Evolutionary conservation across 2,113 vertebrate species (phyloP).

Genomic region (Chloropsis cyanopogon): DNA sequence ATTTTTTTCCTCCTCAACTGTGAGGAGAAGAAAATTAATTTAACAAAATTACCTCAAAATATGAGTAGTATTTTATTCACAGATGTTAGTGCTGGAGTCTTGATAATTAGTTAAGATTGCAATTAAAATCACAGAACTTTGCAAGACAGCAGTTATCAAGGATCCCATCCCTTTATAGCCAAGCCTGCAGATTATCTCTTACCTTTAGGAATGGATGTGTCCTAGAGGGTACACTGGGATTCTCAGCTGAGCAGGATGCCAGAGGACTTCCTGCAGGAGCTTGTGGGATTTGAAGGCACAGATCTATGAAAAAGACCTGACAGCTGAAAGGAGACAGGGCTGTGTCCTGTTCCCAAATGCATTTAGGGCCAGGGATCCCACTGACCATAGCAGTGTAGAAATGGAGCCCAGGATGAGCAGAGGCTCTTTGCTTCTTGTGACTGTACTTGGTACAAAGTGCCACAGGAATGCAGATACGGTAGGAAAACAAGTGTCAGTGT

Average conservation of each 20-base stretch:
- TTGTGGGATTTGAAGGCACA: not conserved
- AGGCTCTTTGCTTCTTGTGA: not conserved
- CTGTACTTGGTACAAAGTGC: not conserved
- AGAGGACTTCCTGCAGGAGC: not conserved
- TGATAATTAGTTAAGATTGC: not conserved
- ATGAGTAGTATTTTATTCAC: not conserved
- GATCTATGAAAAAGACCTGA: not conserved
- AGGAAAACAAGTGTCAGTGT: not conserved
- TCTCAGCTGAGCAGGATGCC: not conserved
- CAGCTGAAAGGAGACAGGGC: not conserved
- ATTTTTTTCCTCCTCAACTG: not conserved
- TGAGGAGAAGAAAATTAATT: not conserved
- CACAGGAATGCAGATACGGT: not conserved
- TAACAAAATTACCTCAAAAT: not conserved
- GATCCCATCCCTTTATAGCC: not conserved
- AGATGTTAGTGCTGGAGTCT: not conserved
- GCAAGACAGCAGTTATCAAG: not conserved
- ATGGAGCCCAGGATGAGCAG: not conserved
- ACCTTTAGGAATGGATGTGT: not conserved
- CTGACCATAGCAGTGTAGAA: not conserved
- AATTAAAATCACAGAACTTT: not conserved
- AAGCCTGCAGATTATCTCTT: not conserved
- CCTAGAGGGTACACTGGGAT: not conserved
- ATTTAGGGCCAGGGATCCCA: not conserved
- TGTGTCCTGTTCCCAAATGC: not conserved